These are phyloP conservation scores for Neostethus bicornis DNA, from an alignment of 2,797 vertebrate genomes.

Conservation along the genomic window DNA sequence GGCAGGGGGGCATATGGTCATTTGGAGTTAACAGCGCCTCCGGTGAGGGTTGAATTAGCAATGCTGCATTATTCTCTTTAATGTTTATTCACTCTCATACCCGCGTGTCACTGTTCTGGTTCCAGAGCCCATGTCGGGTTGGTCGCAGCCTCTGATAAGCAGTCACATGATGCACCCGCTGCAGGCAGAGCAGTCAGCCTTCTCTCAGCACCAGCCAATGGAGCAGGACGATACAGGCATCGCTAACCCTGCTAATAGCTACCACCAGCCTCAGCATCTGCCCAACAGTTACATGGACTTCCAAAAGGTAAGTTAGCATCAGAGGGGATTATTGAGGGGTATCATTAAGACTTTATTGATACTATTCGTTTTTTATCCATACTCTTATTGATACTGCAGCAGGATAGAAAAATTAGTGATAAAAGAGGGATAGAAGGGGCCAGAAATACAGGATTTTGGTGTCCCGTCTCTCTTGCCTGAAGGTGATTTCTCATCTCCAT, in stretches of 20 bases:
- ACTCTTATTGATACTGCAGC: no score
- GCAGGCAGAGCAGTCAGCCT: constrained; percentile 90
- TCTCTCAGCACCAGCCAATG: constrained; percentile 98
- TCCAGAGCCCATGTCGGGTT: constrained; percentile 95
- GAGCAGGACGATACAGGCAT: constrained; percentile 98
- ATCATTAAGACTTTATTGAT: no score
- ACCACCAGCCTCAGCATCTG: constrained; percentile 92
- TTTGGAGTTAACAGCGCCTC: constrained; percentile 95
- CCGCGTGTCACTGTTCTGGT: neutral
- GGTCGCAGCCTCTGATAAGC: constrained; percentile 96
- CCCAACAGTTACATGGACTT: constrained; percentile 98
- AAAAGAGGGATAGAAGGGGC: no score
- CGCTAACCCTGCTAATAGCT: constrained; percentile 95
- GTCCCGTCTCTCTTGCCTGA: neutral
- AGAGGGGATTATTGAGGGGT: no score
- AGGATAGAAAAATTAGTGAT: no score
- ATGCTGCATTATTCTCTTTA: neutral
- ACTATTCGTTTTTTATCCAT: no score
- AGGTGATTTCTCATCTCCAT: neutral
- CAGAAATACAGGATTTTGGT: neutral
- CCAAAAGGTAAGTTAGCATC: constrained; percentile 84
- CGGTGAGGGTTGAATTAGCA: constrained; percentile 75
- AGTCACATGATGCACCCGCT: constrained; percentile 93
- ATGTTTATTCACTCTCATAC: neutral
- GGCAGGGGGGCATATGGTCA: constrained; percentile 98